phyloP scores from a whole-genome alignment of 1,140 invertebrate genomes.

The Argopecten irradians region DNA sequence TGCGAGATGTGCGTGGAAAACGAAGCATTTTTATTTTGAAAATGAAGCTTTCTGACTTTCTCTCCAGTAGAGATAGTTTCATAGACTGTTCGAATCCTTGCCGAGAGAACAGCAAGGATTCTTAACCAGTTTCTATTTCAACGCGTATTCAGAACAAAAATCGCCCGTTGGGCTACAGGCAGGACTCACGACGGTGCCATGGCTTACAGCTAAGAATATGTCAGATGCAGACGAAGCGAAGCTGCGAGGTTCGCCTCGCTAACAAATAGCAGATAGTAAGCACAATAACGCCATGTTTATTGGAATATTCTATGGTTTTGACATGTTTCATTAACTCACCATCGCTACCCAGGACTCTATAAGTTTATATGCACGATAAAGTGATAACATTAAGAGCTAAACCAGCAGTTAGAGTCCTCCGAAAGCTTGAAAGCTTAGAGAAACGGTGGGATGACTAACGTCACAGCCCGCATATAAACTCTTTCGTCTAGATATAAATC shows the following conservation, averaged over 20 bases:
- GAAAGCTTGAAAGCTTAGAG: background rate
- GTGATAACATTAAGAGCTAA: slow-evolving; percentile 15
- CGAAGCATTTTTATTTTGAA: slow-evolving; percentile 46
- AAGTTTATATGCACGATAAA: slow-evolving; percentile 22
- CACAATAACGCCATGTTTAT: slow-evolving; percentile 43
- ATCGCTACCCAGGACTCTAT: slow-evolving; percentile 3
- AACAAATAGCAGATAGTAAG: slow-evolving; percentile 35
- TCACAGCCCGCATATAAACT: background rate
- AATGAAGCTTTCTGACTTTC: slow-evolving; percentile 45
- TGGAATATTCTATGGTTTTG: slow-evolving; percentile 42
- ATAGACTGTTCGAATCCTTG: slow-evolving; percentile 41
- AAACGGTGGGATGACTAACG: background rate
- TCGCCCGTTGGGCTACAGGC: slow-evolving; percentile 30
- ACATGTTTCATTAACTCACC: slow-evolving; percentile 48
- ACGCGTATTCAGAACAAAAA: slow-evolving; percentile 3
- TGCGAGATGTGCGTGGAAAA: slow-evolving; percentile 28
- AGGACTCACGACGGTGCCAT: slow-evolving; percentile 37
- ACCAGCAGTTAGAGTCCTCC: background rate
- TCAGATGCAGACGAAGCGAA: slow-evolving; percentile 37
- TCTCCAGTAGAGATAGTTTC: slow-evolving; percentile 43
- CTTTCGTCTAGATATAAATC: background rate
- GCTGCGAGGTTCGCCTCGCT: slow-evolving; percentile 32
- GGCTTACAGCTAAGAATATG: slow-evolving; percentile 34
- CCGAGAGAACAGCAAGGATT: slow-evolving; percentile 44
- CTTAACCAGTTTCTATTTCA: slow-evolving; percentile 39